phyloP scores from a whole-genome alignment of 2,888 invertebrate species.

The Patella ulyssiponensis region DNA sequence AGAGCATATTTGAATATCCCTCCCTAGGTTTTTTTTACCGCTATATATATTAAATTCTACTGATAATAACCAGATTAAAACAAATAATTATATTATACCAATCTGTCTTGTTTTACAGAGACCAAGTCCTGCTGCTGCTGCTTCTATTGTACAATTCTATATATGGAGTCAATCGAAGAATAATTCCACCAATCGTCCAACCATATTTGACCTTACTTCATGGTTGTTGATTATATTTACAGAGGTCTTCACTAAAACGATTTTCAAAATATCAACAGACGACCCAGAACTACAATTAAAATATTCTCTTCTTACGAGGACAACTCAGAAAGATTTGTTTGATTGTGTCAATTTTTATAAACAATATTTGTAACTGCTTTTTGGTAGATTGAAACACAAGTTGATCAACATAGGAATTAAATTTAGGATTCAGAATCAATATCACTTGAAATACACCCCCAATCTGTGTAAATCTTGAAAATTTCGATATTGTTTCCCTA shows the following conservation, averaged over 20 bases:
- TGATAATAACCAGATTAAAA: not conserved
- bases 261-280: not conserved
- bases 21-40: no score
- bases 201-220: not conserved
- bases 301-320: not conserved
- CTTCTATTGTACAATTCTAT: conserved; percentile 48
- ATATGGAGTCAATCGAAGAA: conserved; percentile 44
- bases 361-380: no score
- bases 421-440: no score
- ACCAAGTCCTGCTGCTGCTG: conserved; percentile 49
- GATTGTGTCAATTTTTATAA: conserved; percentile 2
- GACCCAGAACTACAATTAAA: not conserved
- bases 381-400: no score
- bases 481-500: no score
- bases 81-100: not conserved
- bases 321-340: not conserved
- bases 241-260: not conserved
- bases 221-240: not conserved
- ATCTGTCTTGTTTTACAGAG: conserved; percentile 42
- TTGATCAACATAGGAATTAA: no score
- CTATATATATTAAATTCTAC: not conserved
- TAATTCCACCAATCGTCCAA: not conserved
- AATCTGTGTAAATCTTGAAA: no score
- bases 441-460: no score
- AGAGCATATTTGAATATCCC: no score